Evolutionary conservation across 1,140 invertebrate genomes (phyloP).

Genomic region (Drosophila sulfurigaster): DNA sequence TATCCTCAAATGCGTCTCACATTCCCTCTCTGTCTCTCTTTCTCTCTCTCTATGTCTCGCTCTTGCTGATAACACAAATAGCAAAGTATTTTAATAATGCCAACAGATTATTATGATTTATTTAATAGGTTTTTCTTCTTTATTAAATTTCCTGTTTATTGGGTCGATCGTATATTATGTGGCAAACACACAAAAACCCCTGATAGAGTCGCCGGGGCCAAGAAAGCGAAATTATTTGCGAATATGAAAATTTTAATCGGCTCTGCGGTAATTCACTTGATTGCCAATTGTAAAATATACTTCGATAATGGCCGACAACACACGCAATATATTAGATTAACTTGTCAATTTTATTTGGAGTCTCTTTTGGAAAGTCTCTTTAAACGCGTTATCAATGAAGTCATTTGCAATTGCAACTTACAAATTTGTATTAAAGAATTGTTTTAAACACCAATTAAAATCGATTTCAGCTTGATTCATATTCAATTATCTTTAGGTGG

Average conservation of each 20-base stretch:
- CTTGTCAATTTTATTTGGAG: background rate
- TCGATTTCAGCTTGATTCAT: background rate
- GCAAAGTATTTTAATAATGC: conserved; percentile 15
- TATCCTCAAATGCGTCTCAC: conserved; percentile 20
- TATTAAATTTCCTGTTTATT: conserved; percentile 18
- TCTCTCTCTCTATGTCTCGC: background rate
- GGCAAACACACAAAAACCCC: background rate
- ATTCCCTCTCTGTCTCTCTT: background rate
- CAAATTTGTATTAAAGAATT: background rate
- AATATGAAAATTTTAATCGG: conserved; percentile 21
- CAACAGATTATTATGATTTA: conserved; percentile 65
- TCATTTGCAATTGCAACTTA: background rate
- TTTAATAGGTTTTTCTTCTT: conserved; percentile 29
- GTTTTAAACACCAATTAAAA: too few relatives aligned
- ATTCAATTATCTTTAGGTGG: background rate
- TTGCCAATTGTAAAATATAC: conserved; percentile 18
- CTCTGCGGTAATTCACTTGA: conserved; percentile 9
- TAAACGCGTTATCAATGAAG: conserved; percentile 1
- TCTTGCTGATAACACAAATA: conserved; percentile 21
- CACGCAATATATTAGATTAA: conserved; percentile 13
- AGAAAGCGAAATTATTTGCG: conserved; percentile 30
- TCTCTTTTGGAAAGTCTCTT: background rate
- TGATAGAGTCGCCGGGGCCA: conserved; percentile 14
- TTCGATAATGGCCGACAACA: conserved; percentile 1
- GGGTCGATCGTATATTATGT: conserved; percentile 12